phyloP scores from a whole-genome alignment of 1,140 invertebrate species.

The Aphelinus certus region DNA sequence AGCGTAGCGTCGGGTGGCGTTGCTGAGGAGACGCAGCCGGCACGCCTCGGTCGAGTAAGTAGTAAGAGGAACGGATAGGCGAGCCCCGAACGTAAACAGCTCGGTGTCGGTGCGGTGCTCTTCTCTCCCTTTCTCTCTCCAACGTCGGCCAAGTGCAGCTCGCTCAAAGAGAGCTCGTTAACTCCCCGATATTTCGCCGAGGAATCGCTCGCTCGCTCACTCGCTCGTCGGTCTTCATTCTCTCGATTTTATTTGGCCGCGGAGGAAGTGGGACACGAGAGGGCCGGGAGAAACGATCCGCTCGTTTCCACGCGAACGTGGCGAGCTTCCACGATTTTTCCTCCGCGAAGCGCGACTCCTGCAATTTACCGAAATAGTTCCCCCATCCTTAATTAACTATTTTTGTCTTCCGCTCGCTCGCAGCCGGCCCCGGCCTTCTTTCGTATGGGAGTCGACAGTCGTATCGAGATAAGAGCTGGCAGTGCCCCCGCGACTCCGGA shows the following conservation, averaged over 20 bases:
- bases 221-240: constrained; percentile 15
- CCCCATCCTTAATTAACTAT: constrained; percentile 19
- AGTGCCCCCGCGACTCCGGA: neutral
- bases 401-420: constrained; percentile 1
- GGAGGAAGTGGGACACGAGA: neutral
- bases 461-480: constrained; percentile 12
- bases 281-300: neutral
- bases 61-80: no score
- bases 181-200: constrained; percentile 27
- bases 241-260: constrained; percentile 21
- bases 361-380: constrained; percentile 16
- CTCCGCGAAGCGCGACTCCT: neutral
- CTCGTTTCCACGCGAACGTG: constrained; percentile 3
- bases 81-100: no score
- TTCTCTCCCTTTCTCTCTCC: no score
- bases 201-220: neutral
- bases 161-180: constrained; percentile 9
- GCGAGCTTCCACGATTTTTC: constrained; percentile 13
- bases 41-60: no score
- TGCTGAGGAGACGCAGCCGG: no score
- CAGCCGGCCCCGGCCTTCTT: neutral
- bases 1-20: no score
- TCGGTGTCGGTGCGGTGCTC: no score
- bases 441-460: constrained; percentile 1
- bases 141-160: neutral